These are phyloP conservation scores for Lepidotrigona ventralis DNA, from an alignment of 1,140 invertebrate species.

Conservation along the genomic window DNA sequence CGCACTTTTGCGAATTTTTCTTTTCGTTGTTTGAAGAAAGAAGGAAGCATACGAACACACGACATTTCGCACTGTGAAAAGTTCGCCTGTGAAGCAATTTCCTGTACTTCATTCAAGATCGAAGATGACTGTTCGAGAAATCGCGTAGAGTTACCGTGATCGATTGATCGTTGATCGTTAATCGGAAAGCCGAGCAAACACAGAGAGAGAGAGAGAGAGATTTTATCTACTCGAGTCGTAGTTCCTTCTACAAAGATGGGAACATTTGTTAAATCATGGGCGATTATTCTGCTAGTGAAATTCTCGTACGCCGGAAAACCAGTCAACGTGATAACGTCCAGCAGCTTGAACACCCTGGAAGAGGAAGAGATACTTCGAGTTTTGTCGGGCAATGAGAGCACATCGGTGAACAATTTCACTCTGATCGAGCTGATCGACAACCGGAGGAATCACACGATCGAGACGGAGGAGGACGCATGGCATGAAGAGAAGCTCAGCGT, in stretches of 20 bases:
- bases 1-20: background rate
- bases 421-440: slow-evolving; percentile 47
- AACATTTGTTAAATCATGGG: slow-evolving; percentile 34
- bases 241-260: slow-evolving; percentile 17
- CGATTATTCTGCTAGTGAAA: slow-evolving; percentile 23
- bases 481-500: background rate
- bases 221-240: background rate
- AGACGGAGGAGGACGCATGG: background rate
- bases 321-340: slow-evolving; percentile 53
- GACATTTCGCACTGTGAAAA: background rate
- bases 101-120: too few relatives aligned
- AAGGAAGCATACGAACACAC: too few relatives aligned
- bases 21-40: background rate
- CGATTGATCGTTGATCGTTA: too few relatives aligned
- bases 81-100: background rate
- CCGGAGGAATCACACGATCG: slow-evolving; percentile 49
- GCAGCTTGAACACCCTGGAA: slow-evolving; percentile 34
- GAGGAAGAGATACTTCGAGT: slow-evolving; percentile 54
- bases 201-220: too few relatives aligned
- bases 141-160: background rate
- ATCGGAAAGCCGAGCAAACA: background rate
- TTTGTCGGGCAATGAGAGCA: slow-evolving; percentile 49
- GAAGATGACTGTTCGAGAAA: background rate
- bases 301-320: slow-evolving; percentile 44
- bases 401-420: slow-evolving; percentile 52